Evolutionary conservation across 2,888 invertebrate species (phyloP).

Genomic region (Eupsilia transversa): DNA sequence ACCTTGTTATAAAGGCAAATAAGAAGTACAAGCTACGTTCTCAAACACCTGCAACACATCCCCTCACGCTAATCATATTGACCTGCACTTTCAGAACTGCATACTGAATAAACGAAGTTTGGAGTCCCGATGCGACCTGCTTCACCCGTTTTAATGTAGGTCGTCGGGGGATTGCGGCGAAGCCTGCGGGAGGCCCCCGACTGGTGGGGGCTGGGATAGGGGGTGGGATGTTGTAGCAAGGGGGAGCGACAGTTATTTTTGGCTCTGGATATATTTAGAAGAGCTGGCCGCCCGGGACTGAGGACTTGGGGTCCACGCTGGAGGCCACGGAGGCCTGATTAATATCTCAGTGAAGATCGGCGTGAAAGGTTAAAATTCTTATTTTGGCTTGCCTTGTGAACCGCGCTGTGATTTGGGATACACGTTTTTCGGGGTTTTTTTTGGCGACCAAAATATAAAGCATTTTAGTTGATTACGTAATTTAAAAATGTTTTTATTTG

Average conservation of each 20-base stretch:
- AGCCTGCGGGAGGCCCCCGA: conserved; percentile 51
- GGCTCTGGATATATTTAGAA: conserved; percentile 83
- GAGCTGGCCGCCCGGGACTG: conserved; percentile 77
- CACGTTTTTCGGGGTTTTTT: neutral
- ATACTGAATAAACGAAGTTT: conserved; percentile 49
- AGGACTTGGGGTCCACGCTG: conserved; percentile 68
- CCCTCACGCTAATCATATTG: conserved; percentile 27
- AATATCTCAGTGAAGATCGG: conserved; percentile 46
- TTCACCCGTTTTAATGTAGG: conserved; percentile 70
- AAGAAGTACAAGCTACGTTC: neutral
- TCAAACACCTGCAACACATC: neutral
- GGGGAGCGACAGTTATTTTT: conserved; percentile 77
- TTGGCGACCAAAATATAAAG: neutral
- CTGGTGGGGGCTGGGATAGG: conserved; percentile 12
- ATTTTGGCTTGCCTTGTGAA: conserved; percentile 51
- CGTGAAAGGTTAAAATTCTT: conserved; percentile 53
- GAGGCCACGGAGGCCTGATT: conserved; percentile 61
- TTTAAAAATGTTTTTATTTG: neutral
- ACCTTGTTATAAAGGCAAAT: neutral
- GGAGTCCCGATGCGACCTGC: conserved; percentile 55
- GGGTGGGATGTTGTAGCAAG: conserved; percentile 49
- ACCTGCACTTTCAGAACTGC: conserved; percentile 47
- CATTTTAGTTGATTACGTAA: conserved; percentile 12
- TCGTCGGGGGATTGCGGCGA: conserved; percentile 67
- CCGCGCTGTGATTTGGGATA: conserved; percentile 14